A percentile compares a stretch with the other conserved stretches of the same genome.
phyloP scores from a whole-genome alignment of 64 coral and sea anemone species.

The Acropora yongei region DNA sequence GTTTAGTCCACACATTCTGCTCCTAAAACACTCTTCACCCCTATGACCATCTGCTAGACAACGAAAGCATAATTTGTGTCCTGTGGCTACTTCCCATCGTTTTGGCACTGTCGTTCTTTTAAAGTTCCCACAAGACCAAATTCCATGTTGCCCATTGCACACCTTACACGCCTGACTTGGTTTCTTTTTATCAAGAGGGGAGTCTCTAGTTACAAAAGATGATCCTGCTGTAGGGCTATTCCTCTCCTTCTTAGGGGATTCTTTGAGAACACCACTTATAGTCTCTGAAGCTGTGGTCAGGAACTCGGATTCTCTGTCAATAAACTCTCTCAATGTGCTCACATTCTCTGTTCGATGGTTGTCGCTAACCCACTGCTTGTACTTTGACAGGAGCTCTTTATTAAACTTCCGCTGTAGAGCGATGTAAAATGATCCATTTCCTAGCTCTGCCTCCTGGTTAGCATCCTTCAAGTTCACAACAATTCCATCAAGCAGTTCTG shows the following conservation, averaged over 20 bases:
- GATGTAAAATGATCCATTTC: slow-evolving; percentile 54
- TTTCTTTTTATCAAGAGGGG: background rate
- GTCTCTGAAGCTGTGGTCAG: slow-evolving; percentile 60
- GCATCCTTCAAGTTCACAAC: slow-evolving; percentile 68
- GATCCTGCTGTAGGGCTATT: background rate
- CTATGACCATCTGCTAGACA: slow-evolving; percentile 28
- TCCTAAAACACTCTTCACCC: no score
- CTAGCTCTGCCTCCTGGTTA: slow-evolving; percentile 46
- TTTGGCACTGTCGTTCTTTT: background rate
- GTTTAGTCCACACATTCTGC: no score
- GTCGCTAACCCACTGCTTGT: no score
- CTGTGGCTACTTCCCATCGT: slow-evolving; percentile 47
- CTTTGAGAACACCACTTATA: slow-evolving; percentile 1
- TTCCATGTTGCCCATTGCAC: slow-evolving; percentile 16
- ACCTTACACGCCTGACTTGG: slow-evolving; percentile 14
- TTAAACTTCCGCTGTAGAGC: slow-evolving; percentile 1
- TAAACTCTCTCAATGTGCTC: no score
- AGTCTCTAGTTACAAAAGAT: no score
- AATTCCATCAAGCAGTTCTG: slow-evolving; percentile 55
- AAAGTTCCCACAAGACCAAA: background rate
- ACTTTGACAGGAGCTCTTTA: no score
- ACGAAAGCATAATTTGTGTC: slow-evolving; percentile 28
- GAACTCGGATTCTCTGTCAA: slow-evolving; percentile 49
- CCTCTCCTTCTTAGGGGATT: background rate
- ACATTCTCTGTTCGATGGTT: no score